These are phyloP conservation scores for Barbus barbus DNA, from an alignment of 2,113 vertebrate species.

Conservation along the genomic window DNA sequence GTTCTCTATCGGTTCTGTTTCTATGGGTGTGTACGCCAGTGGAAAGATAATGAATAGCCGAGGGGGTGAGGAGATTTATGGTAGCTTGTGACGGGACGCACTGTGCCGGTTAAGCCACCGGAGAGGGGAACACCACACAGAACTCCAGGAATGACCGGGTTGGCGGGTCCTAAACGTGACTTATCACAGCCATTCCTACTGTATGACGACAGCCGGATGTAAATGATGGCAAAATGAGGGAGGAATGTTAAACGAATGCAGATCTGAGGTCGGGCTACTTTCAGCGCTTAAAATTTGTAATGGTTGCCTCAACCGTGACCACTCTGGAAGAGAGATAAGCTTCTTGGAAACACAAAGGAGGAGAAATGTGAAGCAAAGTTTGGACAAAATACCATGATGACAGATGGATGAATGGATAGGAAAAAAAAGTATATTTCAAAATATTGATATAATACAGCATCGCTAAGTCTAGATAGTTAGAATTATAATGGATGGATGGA, in stretches of 20 bases:
- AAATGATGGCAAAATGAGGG: constrained; percentile 24
- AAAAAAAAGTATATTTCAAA: neutral
- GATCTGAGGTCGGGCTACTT: constrained; percentile 42
- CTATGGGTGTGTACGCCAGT: constrained; percentile 16
- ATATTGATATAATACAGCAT: neutral
- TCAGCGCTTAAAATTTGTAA: neutral
- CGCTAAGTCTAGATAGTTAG: neutral
- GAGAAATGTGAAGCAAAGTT: constrained; percentile 3
- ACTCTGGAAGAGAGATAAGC: constrained; percentile 6
- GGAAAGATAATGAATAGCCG: constrained; percentile 17
- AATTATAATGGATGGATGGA: neutral
- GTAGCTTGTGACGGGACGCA: neutral
- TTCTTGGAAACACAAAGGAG: neutral
- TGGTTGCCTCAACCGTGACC: constrained; percentile 20
- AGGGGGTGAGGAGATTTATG: constrained; percentile 29
- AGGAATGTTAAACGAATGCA: constrained; percentile 48
- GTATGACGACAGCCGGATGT: constrained; percentile 18
- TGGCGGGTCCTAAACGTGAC: neutral
- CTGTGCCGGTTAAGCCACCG: constrained; percentile 24
- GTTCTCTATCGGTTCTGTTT: neutral
- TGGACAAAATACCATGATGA: neutral
- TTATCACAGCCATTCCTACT: constrained; percentile 25
- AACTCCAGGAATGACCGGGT: constrained; percentile 41
- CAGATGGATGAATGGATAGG: neutral
- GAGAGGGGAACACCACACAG: constrained; percentile 18